phyloP scores from a whole-genome alignment of 2,888 invertebrate genomes.

The Andrena bucephala region DNA sequence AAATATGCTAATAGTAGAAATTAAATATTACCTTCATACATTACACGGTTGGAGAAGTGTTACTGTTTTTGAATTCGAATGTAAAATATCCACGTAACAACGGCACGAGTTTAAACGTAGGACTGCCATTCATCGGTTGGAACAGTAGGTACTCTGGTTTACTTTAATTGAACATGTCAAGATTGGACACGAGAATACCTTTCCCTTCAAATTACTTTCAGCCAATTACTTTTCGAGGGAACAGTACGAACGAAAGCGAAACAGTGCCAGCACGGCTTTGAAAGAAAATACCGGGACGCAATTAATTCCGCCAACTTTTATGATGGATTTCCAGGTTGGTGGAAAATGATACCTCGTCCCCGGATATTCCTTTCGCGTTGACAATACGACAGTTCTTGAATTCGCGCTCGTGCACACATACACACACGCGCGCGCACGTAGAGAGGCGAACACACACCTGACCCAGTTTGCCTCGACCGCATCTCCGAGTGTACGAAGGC shows the following conservation, averaged over 20 bases:
- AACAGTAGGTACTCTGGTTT: background rate
- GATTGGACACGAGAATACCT: background rate
- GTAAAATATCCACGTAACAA: no score
- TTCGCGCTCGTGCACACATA: constrained; percentile 20
- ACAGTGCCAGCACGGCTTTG: background rate
- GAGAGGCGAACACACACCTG: constrained; percentile 28
- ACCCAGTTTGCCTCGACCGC: constrained; percentile 64
- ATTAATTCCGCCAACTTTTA: constrained; percentile 53
- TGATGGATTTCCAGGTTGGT: constrained; percentile 19
- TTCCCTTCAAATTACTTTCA: background rate
- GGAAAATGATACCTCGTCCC: constrained; percentile 47
- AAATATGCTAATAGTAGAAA: no score
- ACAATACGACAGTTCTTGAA: constrained; percentile 54
- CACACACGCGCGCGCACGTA: background rate
- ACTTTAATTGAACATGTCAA: background rate
- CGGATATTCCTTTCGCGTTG: constrained; percentile 36
- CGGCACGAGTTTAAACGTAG: no score
- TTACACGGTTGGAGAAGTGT: no score
- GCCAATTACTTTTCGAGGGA: constrained; percentile 5
- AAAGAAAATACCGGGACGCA: constrained; percentile 21
- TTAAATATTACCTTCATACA: no score
- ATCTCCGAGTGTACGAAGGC: constrained; percentile 58
- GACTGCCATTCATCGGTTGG: background rate
- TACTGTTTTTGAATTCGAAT: no score
- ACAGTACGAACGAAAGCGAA: background rate